These are phyloP conservation scores for Mus spretus DNA, from an alignment of 2,797 vertebrate species.

Conservation along the genomic window DNA sequence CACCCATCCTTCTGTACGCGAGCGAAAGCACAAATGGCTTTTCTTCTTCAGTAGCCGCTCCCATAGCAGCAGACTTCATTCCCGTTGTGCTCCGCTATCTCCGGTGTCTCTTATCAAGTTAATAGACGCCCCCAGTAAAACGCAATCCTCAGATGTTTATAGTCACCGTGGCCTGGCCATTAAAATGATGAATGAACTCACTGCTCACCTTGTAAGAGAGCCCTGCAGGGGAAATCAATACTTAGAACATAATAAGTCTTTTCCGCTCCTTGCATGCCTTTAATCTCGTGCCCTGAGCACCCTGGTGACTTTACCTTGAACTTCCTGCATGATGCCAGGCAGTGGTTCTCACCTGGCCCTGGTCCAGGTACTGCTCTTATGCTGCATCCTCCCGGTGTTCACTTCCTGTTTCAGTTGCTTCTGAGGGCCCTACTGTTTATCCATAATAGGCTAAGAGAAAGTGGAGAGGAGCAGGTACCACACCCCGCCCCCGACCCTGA, in stretches of 20 bases:
- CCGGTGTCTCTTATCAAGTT: slow-evolving; percentile 73
- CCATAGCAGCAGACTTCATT: neutral
- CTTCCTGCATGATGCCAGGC: slow-evolving; percentile 26
- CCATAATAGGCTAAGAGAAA: neutral
- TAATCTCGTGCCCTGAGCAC: neutral
- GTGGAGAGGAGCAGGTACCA: neutral
- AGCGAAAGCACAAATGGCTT: neutral
- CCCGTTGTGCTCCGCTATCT: slow-evolving; percentile 64
- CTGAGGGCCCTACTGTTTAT: neutral
- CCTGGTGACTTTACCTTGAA: slow-evolving; percentile 62
- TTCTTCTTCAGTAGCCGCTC: neutral
- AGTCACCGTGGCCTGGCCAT: slow-evolving; percentile 58
- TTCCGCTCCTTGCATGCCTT: slow-evolving; percentile 71
- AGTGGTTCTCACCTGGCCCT: slow-evolving; percentile 50
- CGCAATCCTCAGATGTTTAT: slow-evolving; percentile 48
- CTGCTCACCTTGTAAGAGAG: slow-evolving; percentile 67
- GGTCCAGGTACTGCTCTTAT: neutral
- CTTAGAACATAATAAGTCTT: slow-evolving; percentile 59
- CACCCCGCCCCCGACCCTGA: neutral
- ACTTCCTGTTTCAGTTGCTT: neutral
- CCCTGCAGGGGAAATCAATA: slow-evolving; percentile 55
- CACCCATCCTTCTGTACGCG: accelerated
- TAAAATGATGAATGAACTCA: slow-evolving; percentile 80
- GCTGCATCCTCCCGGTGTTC: neutral
- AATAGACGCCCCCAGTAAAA: slow-evolving; percentile 71